Evolutionary conservation across 2,797 vertebrate species (phyloP), one percentile per base, ranked within the genome.

Genomic region (Hypotaenidia philippensis): DNA sequence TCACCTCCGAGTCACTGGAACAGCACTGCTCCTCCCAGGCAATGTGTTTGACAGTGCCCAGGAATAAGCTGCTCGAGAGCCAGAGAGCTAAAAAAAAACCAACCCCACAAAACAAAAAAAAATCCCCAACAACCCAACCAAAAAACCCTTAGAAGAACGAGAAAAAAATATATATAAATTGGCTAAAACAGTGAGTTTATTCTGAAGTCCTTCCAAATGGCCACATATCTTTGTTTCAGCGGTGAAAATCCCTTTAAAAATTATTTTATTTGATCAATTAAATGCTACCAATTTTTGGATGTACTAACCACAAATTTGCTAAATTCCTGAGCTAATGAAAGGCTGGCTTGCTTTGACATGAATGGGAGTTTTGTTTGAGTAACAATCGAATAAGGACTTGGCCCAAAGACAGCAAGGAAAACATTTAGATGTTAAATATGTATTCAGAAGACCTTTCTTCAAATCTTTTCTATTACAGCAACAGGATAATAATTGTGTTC

Each of bases 351-450:
- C 93, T 90, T 94, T 96, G 96, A 96, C 96, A 96, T 96, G 96
- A 97, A 97, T 96, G 95, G 93, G 95, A 96, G 96, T 96, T 96
- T 95, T 97, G 95, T 97, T 96, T 89, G 89, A 96, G 91, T 53
- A 97, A 95, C 93, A 96, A 97, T 94, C 75, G 25, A 95, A 94
- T 74, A 94, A 97, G 87, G 85, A 96, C 95, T 96, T 96, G 95
- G 95, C 95, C 94, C 91, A 93, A 94, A 91, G 96, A 96, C 92
- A 91, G 96, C 74, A 96, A 96, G 89, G 80, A 96, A 97, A 97
- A 96, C 71, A 95, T 97, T 97, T 96, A 90, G 96, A 94, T 96
- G 94, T 94, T 94, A 94, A 96, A 96, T 96, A 96, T 96, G 94
- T 87, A 94, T 96, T 96, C 85, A 93, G 94, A 93, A 95, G 91